Evolutionary conservation across 2,113 vertebrate genomes (phyloP), one percentile per base, ranked within the genome.

Genomic region (Rhinopomastus cyanomelas): DNA sequence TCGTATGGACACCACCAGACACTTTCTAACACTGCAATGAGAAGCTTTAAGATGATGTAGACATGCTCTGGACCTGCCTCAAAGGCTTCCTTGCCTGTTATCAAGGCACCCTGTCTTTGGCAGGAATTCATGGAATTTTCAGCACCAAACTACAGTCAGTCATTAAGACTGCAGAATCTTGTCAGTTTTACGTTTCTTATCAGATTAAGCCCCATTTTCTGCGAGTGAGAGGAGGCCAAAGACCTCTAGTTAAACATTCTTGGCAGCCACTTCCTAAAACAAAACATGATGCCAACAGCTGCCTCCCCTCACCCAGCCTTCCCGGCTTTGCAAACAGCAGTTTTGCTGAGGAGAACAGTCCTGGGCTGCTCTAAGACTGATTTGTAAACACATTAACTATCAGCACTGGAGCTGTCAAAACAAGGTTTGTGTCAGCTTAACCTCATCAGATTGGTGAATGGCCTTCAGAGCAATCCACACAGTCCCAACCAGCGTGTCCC

Each of bases 401-500:
- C 39, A 46, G 74, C 9, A 34, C 0, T 12, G 16, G 8, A 67
- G 21, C 36, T 59, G n/a, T 49, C 14, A 78, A 71, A 88, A 49
- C 18, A 53, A 93, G 49, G 30, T 16, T n/a, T 42, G 53, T 48
- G 77, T 25, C 74, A 72, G 55, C 81, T 96, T 60, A 90, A 99
- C 99, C 99, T 99, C 98, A 72, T 99, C 98, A 3, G 99, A 98
- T 42, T 99, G 98, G 34, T 97, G 97, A 96, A 99, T 97, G 56
- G 97, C 97, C 92, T 98, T 98, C 73, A 99, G 96, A 44, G 99
- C 99, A 77, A 99, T 98, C 99, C 98, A 99, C 61, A 98, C 95
- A 0, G 98, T 99, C 36, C 99, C 99, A 93, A 99, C 97, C 98
- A 99, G 98, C 14, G 99, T 99, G 97, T 99, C 99, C 99, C 99